These are phyloP conservation scores for Drosophila koepferae DNA, from an alignment of 2,888 invertebrate genomes.

Conservation along the genomic window DNA sequence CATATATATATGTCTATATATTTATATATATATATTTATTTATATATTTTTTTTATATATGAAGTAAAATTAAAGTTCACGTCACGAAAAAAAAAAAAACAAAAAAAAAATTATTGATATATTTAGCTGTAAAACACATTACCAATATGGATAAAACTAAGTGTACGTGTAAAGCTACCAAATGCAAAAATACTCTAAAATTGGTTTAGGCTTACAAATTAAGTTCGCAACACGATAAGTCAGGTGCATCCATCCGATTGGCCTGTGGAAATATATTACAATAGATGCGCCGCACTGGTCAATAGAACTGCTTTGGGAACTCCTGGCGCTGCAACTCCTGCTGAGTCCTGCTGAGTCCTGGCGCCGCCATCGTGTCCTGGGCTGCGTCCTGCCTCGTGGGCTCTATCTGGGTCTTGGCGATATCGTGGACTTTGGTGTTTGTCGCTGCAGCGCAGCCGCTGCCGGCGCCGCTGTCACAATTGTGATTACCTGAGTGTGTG, in stretches of 20 bases:
- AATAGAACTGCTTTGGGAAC: neutral
- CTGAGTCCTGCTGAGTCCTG: neutral
- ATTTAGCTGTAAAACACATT: slow-evolving; percentile 13
- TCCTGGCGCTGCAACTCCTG: neutral
- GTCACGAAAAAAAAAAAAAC: slow-evolving; percentile 15
- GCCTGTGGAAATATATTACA: slow-evolving; percentile 66
- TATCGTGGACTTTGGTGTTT: slow-evolving; percentile 71
- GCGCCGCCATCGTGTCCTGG: neutral
- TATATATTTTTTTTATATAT: slow-evolving; percentile 5
- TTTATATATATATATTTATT: slow-evolving; percentile 11
- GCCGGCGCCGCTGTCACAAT: slow-evolving; percentile 76
- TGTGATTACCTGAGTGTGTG: slow-evolving; percentile 74
- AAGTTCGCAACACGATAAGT: slow-evolving; percentile 35
- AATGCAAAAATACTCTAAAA: slow-evolving; percentile 71
- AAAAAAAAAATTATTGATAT: slow-evolving; percentile 12
- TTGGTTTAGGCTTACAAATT: slow-evolving; percentile 49
- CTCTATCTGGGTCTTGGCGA: slow-evolving; percentile 80
- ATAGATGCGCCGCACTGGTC: slow-evolving; percentile 45
- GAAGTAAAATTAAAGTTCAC: slow-evolving; percentile 9
- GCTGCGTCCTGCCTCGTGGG: neutral
- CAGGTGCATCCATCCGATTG: slow-evolving; percentile 23
- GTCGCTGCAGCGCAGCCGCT: slow-evolving; percentile 53
- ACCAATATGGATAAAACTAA: slow-evolving; percentile 49
- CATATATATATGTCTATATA: neutral
- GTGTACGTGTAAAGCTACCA: slow-evolving; percentile 67